phyloP scores from a whole-genome alignment of 2,797 vertebrate species.

The Acridotheres tristis region DNA sequence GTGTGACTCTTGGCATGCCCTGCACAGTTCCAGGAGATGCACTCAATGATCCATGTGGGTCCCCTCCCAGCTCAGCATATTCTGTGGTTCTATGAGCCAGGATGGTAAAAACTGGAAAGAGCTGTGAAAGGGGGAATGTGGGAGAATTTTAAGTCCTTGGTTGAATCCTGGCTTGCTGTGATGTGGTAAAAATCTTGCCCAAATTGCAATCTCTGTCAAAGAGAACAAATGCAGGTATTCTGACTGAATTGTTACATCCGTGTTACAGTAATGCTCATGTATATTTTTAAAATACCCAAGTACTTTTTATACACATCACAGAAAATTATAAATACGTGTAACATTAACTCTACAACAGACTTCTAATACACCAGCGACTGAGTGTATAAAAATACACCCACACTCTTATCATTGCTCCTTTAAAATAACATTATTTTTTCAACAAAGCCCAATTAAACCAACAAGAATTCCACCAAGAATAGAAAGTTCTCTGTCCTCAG shows the following conservation, averaged over 20 bases:
- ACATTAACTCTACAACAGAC: background rate
- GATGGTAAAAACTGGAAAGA: background rate
- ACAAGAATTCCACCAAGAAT: constrained; percentile 47
- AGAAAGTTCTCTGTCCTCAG: constrained; percentile 39
- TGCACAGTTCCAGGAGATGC: background rate
- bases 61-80: background rate
- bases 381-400: constrained; percentile 12
- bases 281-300: background rate
- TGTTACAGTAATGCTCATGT: background rate
- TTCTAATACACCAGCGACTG: background rate
- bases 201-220: background rate
- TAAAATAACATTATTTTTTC: constrained; percentile 50
- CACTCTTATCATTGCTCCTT: background rate
- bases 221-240: background rate
- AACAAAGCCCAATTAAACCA: constrained; percentile 52
- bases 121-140: background rate
- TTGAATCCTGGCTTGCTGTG: background rate
- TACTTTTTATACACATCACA: background rate
- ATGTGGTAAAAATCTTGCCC: background rate
- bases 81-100: background rate
- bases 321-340: background rate
- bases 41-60: rapidly evolving
- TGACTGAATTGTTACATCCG: background rate
- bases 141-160: background rate
- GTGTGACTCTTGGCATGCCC: background rate